phyloP scores from a whole-genome alignment of 2,113 vertebrate species.

The Calyptomena viridis region DNA sequence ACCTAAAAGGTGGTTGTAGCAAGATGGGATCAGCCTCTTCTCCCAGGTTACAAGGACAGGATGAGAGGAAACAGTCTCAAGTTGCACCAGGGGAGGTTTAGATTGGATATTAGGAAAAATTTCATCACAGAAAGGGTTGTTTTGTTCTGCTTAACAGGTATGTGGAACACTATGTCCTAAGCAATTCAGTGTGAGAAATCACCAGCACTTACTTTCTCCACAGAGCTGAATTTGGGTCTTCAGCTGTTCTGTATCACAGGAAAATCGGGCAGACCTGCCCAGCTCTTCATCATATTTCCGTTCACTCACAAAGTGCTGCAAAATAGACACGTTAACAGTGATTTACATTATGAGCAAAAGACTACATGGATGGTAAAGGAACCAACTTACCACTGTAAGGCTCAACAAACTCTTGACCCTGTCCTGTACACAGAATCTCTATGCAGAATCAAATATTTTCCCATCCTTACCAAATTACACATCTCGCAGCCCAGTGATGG shows the following conservation, averaged over 20 bases:
- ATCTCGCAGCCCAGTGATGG: neutral
- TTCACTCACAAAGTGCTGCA: slow-evolving; percentile 83
- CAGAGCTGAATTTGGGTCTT: slow-evolving; percentile 78
- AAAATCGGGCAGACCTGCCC: slow-evolving; percentile 78
- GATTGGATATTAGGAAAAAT: neutral
- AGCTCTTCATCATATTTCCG: slow-evolving; percentile 83
- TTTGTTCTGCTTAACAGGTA: neutral
- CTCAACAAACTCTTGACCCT: neutral
- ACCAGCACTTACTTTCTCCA: slow-evolving; percentile 78
- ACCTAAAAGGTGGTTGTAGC: neutral
- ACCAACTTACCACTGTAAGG: neutral
- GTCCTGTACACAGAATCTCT: neutral
- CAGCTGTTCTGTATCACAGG: slow-evolving; percentile 77
- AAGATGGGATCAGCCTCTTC: neutral
- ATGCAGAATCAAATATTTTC: neutral
- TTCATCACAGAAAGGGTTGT: neutral
- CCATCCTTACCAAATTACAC: neutral
- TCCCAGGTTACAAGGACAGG: neutral
- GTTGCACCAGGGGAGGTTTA: neutral
- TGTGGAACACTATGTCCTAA: neutral
- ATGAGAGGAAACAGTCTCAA: neutral
- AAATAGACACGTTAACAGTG: neutral
- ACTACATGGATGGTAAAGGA: neutral
- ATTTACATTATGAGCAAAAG: neutral
- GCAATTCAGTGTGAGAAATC: neutral